These are phyloP conservation scores for Melinaea marsaeus DNA, from an alignment of 2,888 invertebrate species.

Conservation along the genomic window DNA sequence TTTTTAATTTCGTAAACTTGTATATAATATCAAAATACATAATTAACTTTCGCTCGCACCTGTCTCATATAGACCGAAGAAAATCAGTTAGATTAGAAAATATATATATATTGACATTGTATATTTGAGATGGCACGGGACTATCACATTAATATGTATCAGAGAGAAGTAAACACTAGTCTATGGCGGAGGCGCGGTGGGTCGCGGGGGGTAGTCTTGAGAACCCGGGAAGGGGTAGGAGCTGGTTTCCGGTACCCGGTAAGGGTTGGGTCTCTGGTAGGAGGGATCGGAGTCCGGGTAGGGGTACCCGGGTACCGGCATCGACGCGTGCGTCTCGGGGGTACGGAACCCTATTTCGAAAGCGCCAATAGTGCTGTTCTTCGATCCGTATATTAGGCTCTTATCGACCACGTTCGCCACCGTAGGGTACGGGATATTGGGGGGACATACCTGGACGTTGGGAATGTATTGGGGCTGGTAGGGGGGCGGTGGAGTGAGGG, in stretches of 20 bases:
- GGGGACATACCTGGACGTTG: constrained; percentile 24
- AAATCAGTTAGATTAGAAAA: too few species aligned
- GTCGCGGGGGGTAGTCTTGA: not conserved
- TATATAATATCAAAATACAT: too few species aligned
- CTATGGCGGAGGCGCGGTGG: not conserved
- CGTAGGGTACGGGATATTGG: constrained; percentile 26
- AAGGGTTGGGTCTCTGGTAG: constrained; percentile 11
- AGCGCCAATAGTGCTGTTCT: constrained; percentile 12
- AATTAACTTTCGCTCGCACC: too few species aligned
- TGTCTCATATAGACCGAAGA: too few species aligned
- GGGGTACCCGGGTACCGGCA: constrained; percentile 8
- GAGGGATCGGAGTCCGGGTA: constrained; percentile 11
- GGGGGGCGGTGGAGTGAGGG: not conserved
- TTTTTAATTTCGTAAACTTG: too few species aligned
- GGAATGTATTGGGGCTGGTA: constrained; percentile 5
- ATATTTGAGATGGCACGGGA: too few species aligned
- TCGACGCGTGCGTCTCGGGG: not conserved
- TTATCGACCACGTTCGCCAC: constrained; percentile 15
- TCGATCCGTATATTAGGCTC: constrained; percentile 14
- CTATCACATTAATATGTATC: too few species aligned
- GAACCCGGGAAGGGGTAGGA: not conserved
- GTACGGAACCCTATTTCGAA: constrained; percentile 17
- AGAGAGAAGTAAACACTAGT: too few species aligned
- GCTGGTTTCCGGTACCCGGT: not conserved
- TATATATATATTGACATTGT: too few species aligned